A percentile compares a stretch with the other conserved stretches of the same genome.
phyloP scores from a whole-genome alignment of 2,113 vertebrate genomes.

The Lepus timidus region DNA sequence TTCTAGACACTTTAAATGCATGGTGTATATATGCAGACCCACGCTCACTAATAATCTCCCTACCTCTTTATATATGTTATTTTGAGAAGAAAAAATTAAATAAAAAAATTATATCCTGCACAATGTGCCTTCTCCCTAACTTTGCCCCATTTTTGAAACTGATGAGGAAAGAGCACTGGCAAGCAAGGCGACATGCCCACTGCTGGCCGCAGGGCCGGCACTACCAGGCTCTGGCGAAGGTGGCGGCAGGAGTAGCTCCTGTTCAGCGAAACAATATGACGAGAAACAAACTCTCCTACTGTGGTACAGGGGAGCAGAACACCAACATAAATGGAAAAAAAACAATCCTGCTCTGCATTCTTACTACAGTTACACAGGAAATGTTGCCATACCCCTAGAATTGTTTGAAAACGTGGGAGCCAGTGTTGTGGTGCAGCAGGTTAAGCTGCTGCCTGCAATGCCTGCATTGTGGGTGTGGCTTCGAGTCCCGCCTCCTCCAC shows the following conservation, averaged over 20 bases:
- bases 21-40: rapidly evolving
- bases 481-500: too few species aligned
- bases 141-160: background rate
- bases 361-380: constrained; percentile 6
- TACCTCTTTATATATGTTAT: background rate
- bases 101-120: background rate
- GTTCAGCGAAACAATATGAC: background rate
- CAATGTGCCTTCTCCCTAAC: background rate
- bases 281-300: background rate
- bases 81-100: constrained; percentile 15
- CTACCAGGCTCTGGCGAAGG: background rate
- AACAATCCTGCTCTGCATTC: background rate
- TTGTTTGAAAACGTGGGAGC: background rate
- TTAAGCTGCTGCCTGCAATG: too few species aligned
- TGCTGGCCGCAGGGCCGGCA: rapidly evolving
- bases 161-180: background rate
- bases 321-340: background rate
- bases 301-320: background rate
- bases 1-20: constrained; percentile 31
- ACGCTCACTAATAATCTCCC: background rate
- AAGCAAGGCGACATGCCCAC: background rate
- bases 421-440: too few species aligned
- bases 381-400: constrained; percentile 19
- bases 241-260: background rate
- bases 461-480: too few species aligned